Evolutionary conservation across 2,113 vertebrate genomes (phyloP), one percentile per base, ranked within the genome.

Genomic region (Catagonus wagneri): DNA sequence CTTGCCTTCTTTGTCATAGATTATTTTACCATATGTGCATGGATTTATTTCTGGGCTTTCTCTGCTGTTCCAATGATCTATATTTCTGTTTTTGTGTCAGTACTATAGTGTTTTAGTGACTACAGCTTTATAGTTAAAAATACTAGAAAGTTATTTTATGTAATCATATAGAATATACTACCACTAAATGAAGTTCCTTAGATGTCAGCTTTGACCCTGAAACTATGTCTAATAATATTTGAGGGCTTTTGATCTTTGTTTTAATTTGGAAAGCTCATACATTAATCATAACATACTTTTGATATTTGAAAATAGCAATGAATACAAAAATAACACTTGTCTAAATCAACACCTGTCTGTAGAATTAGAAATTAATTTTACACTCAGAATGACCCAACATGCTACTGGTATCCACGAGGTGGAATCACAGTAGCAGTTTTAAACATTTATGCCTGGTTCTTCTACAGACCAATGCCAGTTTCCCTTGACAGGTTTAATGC

Each of bases 321-420:
- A 34, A 19, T 9, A 90, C 17, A 32, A 68, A 86, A 81, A 74
- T 0, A 91, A 92, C 10, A 61, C 50, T 84, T 29, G 72, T 17
- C 52, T 90, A 90, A 58, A 83, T 86, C 68, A 86, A 58, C 32
- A 83, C 81, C 32, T 75, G 6, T 81, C 68, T 78, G 11, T 68
- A 86, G 66, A 88, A 91, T 22, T 95, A 39, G n/a, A 96, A 91
- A 88, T 89, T 60, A 93, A 93, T 61, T 94, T 83, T n/a, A 79
- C 78, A 92, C 5, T 89, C 10, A 4, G 66, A 76, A 76, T 52
- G 74, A 44, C 29, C 29, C 27, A 50, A 12, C 39, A 36, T 75
- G 74, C 25, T 80, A 61, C 23, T 52, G 29, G 60, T 19, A 90
- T 34, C 34, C 44, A 87, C 1, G 1, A 50, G 14, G 89, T 58